These are phyloP conservation scores for Teleogryllus oceanicus DNA, from an alignment of 2,888 invertebrate species.

Conservation along the genomic window DNA sequence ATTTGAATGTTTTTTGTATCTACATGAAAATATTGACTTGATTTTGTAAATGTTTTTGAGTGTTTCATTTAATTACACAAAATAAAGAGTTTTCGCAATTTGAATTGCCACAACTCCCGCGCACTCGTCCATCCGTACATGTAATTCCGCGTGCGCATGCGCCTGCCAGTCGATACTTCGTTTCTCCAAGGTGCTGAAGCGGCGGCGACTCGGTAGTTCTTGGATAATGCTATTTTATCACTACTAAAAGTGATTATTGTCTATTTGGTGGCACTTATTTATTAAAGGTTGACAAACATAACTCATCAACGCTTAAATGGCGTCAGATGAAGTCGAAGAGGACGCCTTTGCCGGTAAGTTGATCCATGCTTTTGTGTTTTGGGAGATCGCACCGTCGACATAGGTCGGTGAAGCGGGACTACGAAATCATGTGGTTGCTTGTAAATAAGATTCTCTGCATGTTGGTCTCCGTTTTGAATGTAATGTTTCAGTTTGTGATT, in stretches of 20 bases:
- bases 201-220: constrained; percentile 27
- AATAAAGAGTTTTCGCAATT: constrained; percentile 1
- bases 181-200: constrained; percentile 32
- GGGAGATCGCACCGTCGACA: constrained; percentile 38
- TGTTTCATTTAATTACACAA: constrained; percentile 19
- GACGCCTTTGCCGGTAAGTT: constrained; percentile 81
- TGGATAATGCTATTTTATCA: constrained; percentile 26
- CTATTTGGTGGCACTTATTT: constrained; percentile 4
- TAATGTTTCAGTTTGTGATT: constrained; percentile 1
- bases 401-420: constrained; percentile 43
- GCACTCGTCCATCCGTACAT: constrained; percentile 26
- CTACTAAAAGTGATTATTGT: constrained; percentile 26
- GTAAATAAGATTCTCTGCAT: not conserved
- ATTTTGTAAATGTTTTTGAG: not conserved
- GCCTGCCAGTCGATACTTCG: constrained; percentile 35
- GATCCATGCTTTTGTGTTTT: constrained; percentile 44
- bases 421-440: constrained; percentile 42
- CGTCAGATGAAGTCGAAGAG: constrained; percentile 84
- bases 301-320: constrained; percentile 54
- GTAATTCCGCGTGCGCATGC: constrained; percentile 32
- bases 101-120: constrained; percentile 28
- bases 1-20: not conserved
- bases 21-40: not conserved
- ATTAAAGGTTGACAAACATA: not conserved
- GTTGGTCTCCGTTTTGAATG: constrained; percentile 11